A percentile compares a stretch with the other conserved stretches of the same genome.
Conservation (phyloP, 2,113 vertebrate species). For the Pterocles gutturalis region DNA sequence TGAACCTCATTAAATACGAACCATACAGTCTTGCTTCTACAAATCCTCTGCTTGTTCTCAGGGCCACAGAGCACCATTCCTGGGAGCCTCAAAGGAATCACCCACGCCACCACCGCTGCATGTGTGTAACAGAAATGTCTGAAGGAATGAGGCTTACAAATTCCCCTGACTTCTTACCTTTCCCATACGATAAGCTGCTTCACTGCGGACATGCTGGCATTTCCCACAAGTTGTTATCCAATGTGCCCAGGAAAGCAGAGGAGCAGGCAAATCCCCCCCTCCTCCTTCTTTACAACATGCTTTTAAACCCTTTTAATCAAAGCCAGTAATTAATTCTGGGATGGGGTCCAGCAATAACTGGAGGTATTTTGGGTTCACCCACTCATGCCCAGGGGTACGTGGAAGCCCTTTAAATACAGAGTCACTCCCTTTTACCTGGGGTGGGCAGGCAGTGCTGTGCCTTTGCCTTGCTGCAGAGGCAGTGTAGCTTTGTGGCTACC, state of each 20-base stretch:
- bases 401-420: not conserved
- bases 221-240: not conserved
- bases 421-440: not conserved
- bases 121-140: fast-evolving
- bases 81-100: not conserved
- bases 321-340: not conserved
- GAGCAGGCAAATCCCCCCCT: not conserved
- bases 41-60: not conserved
- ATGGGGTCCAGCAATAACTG: not conserved
- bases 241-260: not conserved
- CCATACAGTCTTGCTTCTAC: not conserved
- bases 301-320: not conserved
- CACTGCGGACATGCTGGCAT: not conserved
- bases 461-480: not conserved
- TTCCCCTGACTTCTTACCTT: not conserved
- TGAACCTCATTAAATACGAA: not conserved
- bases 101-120: not conserved
- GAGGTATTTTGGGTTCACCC: not conserved
- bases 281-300: not conserved
- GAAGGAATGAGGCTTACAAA: not conserved
- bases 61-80: not conserved
- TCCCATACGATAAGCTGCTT: not conserved
- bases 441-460: not conserved
- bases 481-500: not conserved
- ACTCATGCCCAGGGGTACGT: not conserved